Percentiles rank a stretch among this genome's conserved stretches.
These are phyloP conservation scores for Kryptolebias ocellatus DNA, from an alignment of 2,797 vertebrate genomes.

Conservation along the genomic window DNA sequence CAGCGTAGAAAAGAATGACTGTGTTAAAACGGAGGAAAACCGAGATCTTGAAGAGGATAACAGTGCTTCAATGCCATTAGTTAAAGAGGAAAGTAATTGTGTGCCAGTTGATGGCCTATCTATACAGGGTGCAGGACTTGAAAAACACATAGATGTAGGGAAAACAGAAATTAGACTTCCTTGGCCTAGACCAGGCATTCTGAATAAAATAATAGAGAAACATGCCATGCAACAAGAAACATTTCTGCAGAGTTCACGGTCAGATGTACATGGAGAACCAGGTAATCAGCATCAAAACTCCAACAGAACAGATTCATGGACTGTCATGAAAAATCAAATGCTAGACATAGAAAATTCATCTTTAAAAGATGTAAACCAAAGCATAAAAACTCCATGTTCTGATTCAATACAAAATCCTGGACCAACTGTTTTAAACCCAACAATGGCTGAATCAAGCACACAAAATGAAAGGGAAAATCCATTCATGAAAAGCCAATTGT, in stretches of 20 bases:
- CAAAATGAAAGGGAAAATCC: conserved; percentile 20
- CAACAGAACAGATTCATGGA: conserved; percentile 8
- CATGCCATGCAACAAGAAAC: conserved; percentile 10
- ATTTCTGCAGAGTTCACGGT: conserved; percentile 7
- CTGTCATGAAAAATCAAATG: background rate
- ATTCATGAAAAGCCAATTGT: conserved; percentile 6
- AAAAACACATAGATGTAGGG: conserved; percentile 8
- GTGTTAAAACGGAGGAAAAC: conserved; percentile 30
- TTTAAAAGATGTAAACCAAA: conserved; percentile 25
- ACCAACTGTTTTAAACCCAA: conserved; percentile 15
- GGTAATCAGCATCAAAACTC: conserved; percentile 10
- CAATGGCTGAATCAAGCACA: conserved; percentile 9
- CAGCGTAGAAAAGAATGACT: conserved; percentile 36
- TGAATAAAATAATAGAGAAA: conserved; percentile 13
- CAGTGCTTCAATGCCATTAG: conserved; percentile 4
- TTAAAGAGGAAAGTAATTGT: conserved; percentile 39
- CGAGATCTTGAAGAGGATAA: conserved; percentile 12
- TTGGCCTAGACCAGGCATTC: conserved; percentile 21
- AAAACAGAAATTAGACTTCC: conserved; percentile 21
- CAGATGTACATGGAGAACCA: conserved; percentile 1
- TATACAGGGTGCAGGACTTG: conserved; percentile 16
- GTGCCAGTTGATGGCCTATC: conserved; percentile 9
- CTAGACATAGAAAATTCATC: conserved; percentile 12
- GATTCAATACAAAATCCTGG: conserved; percentile 20
- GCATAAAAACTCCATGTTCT: background rate